Evolutionary conservation across 1,140 invertebrate genomes (phyloP).

Genomic region (Drosophila repletoides): DNA sequence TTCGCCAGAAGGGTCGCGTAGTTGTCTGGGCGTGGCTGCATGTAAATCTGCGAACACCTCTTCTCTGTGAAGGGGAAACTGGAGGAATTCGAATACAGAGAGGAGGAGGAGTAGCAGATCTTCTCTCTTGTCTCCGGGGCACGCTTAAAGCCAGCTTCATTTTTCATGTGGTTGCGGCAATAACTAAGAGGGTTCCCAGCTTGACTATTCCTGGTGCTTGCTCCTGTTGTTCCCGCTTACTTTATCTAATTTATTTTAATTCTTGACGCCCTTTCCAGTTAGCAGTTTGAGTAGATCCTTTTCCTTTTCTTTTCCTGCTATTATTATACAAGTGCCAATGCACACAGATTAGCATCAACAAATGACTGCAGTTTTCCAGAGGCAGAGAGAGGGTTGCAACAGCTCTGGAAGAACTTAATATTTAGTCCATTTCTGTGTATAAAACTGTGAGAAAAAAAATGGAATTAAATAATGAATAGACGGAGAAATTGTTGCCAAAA

Average conservation of each 20-base stretch:
- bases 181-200: conserved; percentile 44
- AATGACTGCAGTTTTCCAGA: neutral
- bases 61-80: conserved; percentile 44
- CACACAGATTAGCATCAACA: conserved; percentile 31
- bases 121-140: conserved; percentile 45
- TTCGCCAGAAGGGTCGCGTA: neutral
- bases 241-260: conserved; percentile 44
- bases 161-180: conserved; percentile 63
- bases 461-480: neutral
- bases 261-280: conserved; percentile 15
- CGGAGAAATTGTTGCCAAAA: too few species aligned
- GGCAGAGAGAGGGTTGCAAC: too few species aligned
- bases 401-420: too few species aligned
- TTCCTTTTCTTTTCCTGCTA: conserved; percentile 8
- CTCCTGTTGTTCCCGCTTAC: neutral
- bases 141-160: conserved; percentile 66
- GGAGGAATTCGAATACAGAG: neutral
- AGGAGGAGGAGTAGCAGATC: neutral
- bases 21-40: conserved; percentile 17
- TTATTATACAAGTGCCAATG: conserved; percentile 30
- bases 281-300: conserved; percentile 7
- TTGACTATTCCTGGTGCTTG: conserved; percentile 19
- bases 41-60: conserved; percentile 68
- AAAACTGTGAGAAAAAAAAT: too few species aligned
- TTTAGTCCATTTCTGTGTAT: too few species aligned